Percentiles rank a stretch among this genome's conserved stretches.
Conservation (phyloP, 1,140 invertebrate species). For the Papilio dardanus region DNA sequence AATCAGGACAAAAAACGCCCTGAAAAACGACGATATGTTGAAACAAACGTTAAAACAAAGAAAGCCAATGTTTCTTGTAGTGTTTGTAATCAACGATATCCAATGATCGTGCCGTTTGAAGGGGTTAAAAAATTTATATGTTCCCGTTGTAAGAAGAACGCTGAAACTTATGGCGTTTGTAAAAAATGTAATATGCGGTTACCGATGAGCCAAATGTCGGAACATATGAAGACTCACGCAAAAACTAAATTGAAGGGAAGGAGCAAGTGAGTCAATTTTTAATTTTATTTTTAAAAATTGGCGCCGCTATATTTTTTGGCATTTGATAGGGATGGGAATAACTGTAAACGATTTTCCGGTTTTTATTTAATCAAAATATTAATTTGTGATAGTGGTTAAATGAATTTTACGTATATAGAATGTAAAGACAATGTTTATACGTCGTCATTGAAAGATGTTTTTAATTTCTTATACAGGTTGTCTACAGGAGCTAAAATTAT, state of each 20-base stretch:
- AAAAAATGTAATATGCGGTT: slow-evolving; percentile 48
- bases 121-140: slow-evolving; percentile 55
- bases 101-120: slow-evolving; percentile 54
- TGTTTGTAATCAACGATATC: slow-evolving; percentile 58
- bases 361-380: no score
- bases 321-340: not conserved
- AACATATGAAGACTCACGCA: slow-evolving; percentile 48
- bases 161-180: slow-evolving; percentile 38
- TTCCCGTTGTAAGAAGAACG: slow-evolving; percentile 62
- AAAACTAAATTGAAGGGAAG: slow-evolving; percentile 50
- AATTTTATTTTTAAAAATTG: not conserved
- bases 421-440: no score
- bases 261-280: slow-evolving; percentile 45
- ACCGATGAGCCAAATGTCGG: slow-evolving; percentile 41
- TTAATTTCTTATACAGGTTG: not conserved
- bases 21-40: slow-evolving; percentile 40
- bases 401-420: no score
- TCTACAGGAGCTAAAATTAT: slow-evolving; percentile 41
- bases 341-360: not conserved
- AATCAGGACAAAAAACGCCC: slow-evolving; percentile 38
- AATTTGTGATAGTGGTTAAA: not conserved
- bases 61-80: slow-evolving; percentile 55
- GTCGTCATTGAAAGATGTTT: not conserved
- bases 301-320: not conserved
- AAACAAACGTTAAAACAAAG: slow-evolving; percentile 41